These are phyloP conservation scores for Embidobia sp. DNA, from an alignment of 2,888 invertebrate genomes.

Conservation along the genomic window DNA sequence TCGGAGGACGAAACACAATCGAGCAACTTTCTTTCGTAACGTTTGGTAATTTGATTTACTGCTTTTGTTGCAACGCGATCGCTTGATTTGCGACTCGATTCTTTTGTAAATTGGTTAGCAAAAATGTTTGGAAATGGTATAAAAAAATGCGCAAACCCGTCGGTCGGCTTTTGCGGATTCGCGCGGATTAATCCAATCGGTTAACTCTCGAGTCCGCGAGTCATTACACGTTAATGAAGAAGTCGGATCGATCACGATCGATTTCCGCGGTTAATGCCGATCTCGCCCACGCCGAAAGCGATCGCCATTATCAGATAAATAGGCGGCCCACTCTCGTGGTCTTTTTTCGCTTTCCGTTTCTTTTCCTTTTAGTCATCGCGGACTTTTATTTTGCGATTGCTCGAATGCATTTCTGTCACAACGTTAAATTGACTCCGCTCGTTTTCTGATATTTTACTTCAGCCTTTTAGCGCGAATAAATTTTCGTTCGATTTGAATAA, in stretches of 20 bases:
- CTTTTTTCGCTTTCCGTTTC: constrained; percentile 43
- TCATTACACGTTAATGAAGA: constrained; percentile 60
- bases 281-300: constrained; percentile 60
- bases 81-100: too few species aligned
- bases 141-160: too few species aligned
- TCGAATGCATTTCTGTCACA: constrained; percentile 45
- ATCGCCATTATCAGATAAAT: constrained; percentile 57
- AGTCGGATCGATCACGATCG: constrained; percentile 54
- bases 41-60: too few species aligned
- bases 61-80: too few species aligned
- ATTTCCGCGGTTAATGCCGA: constrained; percentile 53
- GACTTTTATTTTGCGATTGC: constrained; percentile 40
- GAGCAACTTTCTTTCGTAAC: too few species aligned
- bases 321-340: constrained; percentile 44
- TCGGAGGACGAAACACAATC: too few species aligned
- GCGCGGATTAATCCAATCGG: too few species aligned
- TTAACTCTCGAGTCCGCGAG: constrained; percentile 27
- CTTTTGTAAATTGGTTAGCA: too few species aligned
- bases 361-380: constrained; percentile 30
- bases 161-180: too few species aligned
- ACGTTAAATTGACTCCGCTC: constrained; percentile 34
- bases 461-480: too few species aligned
- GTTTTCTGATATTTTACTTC: constrained; percentile 10
- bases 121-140: too few species aligned
- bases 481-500: too few species aligned